Evolutionary conservation across 2,113 vertebrate genomes (phyloP), one percentile per base, ranked within the genome.

Genomic region (Symphodus melops): DNA sequence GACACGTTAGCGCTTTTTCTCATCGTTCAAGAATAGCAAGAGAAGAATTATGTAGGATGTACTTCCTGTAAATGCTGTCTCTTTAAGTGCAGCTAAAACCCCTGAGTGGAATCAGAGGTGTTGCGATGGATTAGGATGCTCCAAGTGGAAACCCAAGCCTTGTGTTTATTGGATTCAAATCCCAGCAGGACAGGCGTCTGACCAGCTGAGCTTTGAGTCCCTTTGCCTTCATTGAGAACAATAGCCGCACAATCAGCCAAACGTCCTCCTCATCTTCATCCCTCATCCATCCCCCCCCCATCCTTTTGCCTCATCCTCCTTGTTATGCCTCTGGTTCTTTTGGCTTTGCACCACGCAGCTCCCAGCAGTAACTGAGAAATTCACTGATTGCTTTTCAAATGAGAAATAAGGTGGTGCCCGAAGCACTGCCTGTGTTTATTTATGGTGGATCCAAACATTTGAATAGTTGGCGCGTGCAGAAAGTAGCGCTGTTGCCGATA

Each of bases 351-450:
- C 79, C 68, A 81, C 68, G 63, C 37, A 33, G 53, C 71, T 75
- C 59, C 75, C 60, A 58, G 64, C 55, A 58, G 72, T 83, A 89
- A 90, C 86, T 79, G 79, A 89, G 82, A 88, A 91, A 88, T 83
- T 68, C 69, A 51, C 83, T 83, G 84, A 89, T 89, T 91, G 84
- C 83, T 73, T 81, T 92, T 90, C 83, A 89, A 85, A 88, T 82
- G 81, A 67, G 80, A 79, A 58, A 60, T 41, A 77, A 72, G 82
- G 72, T 74, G 83, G 68, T 23, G 84, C 82, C 84, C 70, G 58
- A 77, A 85, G 68, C 58, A 20, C 71, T 23, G 76, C 66, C 73
- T 70, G 77, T 67, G 84, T 91, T 90, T 92, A 91, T 93, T 92
- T 91, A 88, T 79, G 6, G 72, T 59, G 52, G 84, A 89, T 91